Base-by-base conservation (phyloP, 2,113 vertebrate species). In the Phalacrocorax aristotelis region DNA sequence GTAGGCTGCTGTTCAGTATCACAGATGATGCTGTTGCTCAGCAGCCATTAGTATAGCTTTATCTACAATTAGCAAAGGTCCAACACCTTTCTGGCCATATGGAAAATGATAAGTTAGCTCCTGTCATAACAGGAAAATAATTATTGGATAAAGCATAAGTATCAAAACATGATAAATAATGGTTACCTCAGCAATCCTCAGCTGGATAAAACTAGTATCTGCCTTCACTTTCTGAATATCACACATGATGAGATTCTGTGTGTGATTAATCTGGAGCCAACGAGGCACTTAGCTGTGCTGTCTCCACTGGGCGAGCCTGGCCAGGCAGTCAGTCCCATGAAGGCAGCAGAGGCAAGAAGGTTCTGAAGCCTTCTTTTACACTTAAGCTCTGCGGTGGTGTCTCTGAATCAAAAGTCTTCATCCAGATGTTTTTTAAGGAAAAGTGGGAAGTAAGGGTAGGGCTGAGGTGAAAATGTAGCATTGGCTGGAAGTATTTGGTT, bases 121-220 rank as follows among this genome's bases (percentile, higher is more conserved):
- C 93, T 95, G 82, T 86, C 91, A 64, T 83, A 90, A 83, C n/a
- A 80, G 57, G 60, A 79, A 81, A 90, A 86, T 93, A 90, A 96
- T 93, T 92, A 69, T 72, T 91, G 42, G 32, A 32, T 89, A 71
- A 92, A 76, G 75, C 90, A 48, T 93, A 96, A 90, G 44, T 90
- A 95, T 65, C 32, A 94, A 95, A 97, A 81, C 32, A 79, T 93
- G 90, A 93, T 96, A 90, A 95, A 96, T 96, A 96, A 81, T 69
- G 18, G 57, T 84, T 89, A 68, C 75, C 51, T 90, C 36, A 21
- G 57, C 64, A 97, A 82, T 89, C 22, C 76, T 95, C 84, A 91
- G 66, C 42, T 96, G 96, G 40, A 71, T 95, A 84, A 72, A 95
- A 81, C 62, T 93, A 95, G 52, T 91, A 95, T 93, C 91, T 97